phyloP scores from a whole-genome alignment of 2,888 invertebrate genomes.

The Drosophila basisetae region DNA sequence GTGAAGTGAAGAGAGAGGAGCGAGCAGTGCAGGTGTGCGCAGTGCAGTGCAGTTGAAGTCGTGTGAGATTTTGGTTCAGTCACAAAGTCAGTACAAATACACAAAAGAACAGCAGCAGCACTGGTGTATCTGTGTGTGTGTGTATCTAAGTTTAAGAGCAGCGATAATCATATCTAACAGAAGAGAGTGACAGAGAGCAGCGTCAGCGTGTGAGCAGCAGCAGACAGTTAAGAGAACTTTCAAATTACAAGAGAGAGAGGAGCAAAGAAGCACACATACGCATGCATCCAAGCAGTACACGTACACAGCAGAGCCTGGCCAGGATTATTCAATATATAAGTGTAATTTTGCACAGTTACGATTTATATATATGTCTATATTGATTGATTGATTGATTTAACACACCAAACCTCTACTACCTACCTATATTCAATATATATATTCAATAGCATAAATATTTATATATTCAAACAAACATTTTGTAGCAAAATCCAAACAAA shows the following conservation, averaged over 20 bases:
- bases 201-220: conserved; percentile 40
- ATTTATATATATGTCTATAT: conserved; percentile 38
- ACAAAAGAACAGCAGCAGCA: conserved; percentile 49
- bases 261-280: conserved; percentile 49
- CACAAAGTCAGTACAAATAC: conserved; percentile 57
- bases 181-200: conserved; percentile 34
- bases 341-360: conserved; percentile 65
- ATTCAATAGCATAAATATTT: conserved; percentile 48
- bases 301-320: conserved; percentile 70
- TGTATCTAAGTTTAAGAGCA: conserved; percentile 12
- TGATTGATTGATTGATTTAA: conserved; percentile 42
- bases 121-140: conserved; percentile 39
- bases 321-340: conserved; percentile 56
- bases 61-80: conserved; percentile 50
- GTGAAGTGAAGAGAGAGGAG: conserved; percentile 20
- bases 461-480: conserved; percentile 51
- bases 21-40: conserved; percentile 38
- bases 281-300: conserved; percentile 66
- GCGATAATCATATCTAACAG: conserved; percentile 20
- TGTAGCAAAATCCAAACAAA: conserved; percentile 41
- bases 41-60: conserved; percentile 67
- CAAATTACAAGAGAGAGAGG: conserved; percentile 30
- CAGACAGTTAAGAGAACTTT: conserved; percentile 42
- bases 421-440: conserved; percentile 39
- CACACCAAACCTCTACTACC: conserved; percentile 43